A percentile compares a stretch with the other conserved stretches of the same genome.
phyloP scores from a whole-genome alignment of 2,113 vertebrate genomes.

The Panthera leo region DNA sequence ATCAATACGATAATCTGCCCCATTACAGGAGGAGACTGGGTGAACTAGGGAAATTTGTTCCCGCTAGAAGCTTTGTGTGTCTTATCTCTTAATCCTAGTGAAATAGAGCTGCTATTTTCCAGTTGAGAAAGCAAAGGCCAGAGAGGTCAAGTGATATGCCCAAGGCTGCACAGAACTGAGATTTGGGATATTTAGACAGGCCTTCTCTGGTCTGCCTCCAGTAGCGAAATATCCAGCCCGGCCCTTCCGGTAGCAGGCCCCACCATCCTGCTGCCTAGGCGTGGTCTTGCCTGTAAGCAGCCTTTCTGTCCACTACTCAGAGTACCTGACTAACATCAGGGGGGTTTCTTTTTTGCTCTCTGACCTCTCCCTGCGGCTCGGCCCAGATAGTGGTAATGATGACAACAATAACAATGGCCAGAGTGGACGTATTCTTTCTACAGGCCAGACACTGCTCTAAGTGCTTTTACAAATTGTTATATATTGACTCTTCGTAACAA shows the following conservation, averaged over 20 bases:
- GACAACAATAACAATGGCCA: too few relatives aligned
- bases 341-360: not conserved
- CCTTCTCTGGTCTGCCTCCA: not conserved
- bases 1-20: not conserved
- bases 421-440: accelerated
- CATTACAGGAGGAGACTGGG: not conserved
- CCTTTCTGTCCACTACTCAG: not conserved
- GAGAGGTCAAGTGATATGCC: not conserved
- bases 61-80: not conserved
- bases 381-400: not conserved
- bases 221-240: not conserved
- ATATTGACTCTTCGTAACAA: not conserved
- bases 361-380: not conserved
- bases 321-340: not conserved
- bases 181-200: not conserved
- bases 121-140: not conserved
- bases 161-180: not conserved
- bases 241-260: not conserved
- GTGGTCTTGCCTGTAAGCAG: not conserved
- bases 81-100: not conserved
- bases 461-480: not conserved
- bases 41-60: not conserved
- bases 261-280: not conserved
- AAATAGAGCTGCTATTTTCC: not conserved
- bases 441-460: not conserved